These are phyloP conservation scores for Aphaenogaster rudis DNA, from an alignment of 1,140 invertebrate genomes.

Conservation along the genomic window DNA sequence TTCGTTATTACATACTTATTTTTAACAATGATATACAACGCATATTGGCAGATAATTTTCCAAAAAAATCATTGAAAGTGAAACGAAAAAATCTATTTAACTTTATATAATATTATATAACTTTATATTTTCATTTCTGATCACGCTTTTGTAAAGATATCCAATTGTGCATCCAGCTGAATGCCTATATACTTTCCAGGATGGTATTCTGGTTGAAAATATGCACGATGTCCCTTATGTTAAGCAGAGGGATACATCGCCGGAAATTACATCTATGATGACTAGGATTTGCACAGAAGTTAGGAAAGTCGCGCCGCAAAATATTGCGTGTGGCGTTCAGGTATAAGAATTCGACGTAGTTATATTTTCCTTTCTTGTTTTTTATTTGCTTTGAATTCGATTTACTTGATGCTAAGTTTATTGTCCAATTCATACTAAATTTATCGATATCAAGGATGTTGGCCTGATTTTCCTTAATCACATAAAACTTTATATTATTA, in stretches of 20 bases:
- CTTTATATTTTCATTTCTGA: neutral
- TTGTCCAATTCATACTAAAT: neutral
- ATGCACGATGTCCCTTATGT: conserved; percentile 95
- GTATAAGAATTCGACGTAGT: conserved; percentile 77
- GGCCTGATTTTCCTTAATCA: neutral
- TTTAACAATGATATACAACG: too few species aligned
- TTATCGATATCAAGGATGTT: neutral
- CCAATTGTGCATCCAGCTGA: neutral
- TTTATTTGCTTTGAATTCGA: neutral
- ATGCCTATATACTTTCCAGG: conserved; percentile 86
- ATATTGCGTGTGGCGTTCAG: conserved; percentile 89
- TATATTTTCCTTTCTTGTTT: neutral
- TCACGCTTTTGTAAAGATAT: neutral
- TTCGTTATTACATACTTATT: too few species aligned
- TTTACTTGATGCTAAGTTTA: neutral
- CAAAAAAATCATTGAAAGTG: neutral
- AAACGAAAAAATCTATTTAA: too few species aligned
- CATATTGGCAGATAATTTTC: neutral
- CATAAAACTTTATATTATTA: neutral
- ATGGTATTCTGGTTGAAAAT: conserved; percentile 94
- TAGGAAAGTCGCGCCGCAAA: conserved; percentile 84
- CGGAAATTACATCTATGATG: conserved; percentile 92
- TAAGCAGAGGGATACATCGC: conserved; percentile 87
- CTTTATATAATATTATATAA: too few species aligned
- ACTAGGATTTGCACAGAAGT: conserved; percentile 89